A percentile compares a stretch with the other conserved stretches of the same genome.
phyloP scores from a whole-genome alignment of 2,888 invertebrate genomes.

The Mythimna ferrago region DNA sequence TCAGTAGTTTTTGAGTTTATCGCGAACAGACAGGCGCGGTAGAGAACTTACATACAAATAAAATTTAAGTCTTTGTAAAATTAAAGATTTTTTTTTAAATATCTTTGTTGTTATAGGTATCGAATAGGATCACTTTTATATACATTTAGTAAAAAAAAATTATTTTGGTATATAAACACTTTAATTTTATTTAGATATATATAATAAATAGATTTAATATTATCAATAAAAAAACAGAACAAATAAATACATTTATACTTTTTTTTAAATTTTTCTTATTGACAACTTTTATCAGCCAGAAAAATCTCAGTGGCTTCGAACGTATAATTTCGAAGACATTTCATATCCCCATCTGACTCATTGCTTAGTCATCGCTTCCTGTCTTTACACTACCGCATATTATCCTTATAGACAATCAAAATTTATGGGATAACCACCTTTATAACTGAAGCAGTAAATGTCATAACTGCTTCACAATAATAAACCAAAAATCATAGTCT shows the following conservation, averaged over 20 bases:
- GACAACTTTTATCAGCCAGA: slow-evolving; percentile 6
- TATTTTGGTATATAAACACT: neutral
- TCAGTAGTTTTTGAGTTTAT: no score
- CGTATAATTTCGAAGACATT: slow-evolving; percentile 18
- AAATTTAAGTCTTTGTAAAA: no score
- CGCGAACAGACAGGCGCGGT: no score
- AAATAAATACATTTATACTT: no score
- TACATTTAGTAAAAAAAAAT: no score
- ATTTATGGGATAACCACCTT: slow-evolving; percentile 18
- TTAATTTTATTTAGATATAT: neutral
- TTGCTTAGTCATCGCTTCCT: slow-evolving; percentile 56
- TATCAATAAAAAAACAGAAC: no score
- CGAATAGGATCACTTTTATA: no score
- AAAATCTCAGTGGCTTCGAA: slow-evolving; percentile 32
- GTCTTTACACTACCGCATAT: slow-evolving; percentile 6
- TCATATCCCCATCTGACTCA: slow-evolving; percentile 40
- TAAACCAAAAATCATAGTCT: slow-evolving; percentile 15
- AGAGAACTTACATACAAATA: no score
- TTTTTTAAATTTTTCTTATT: slow-evolving; percentile 5
- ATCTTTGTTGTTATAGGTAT: no score
- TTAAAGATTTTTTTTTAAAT: no score
- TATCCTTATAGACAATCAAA: slow-evolving; percentile 9
- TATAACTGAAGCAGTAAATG: slow-evolving; percentile 26
- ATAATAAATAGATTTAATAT: no score
- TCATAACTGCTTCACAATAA: slow-evolving; percentile 35